Conservation (phyloP, 2,113 vertebrate species). For the Tychaedon coryphoeus region DNA sequence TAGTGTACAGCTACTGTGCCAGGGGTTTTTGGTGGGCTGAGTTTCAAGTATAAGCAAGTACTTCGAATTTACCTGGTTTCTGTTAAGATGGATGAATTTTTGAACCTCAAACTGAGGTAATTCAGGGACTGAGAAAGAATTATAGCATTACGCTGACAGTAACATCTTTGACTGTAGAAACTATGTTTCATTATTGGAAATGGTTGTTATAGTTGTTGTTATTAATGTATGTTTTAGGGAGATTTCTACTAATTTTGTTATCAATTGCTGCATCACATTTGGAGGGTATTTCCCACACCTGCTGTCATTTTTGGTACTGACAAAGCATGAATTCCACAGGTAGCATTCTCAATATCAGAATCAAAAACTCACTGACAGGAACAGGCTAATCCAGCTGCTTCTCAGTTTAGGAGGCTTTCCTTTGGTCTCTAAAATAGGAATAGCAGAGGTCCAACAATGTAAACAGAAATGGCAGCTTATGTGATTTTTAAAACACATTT, state of each 20-base stretch:
- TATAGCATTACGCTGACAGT: neutral
- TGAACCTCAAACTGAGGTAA: neutral
- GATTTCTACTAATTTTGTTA: neutral
- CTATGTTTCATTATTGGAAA: neutral
- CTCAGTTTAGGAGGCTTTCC: neutral
- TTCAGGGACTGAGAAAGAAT: neutral
- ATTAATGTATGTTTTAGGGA: neutral
- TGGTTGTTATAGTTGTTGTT: neutral
- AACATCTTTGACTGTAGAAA: neutral
- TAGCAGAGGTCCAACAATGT: neutral
- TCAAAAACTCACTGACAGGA: neutral
- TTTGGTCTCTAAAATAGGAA: neutral
- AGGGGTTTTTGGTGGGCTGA: neutral
- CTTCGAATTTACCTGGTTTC: neutral
- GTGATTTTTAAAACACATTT: neutral
- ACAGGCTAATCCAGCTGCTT: neutral
- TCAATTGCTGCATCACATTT: neutral
- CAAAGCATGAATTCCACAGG: neutral
- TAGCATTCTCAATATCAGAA: neutral
- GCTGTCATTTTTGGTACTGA: neutral
- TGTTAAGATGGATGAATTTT: neutral
- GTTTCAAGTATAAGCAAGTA: neutral
- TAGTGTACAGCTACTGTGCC: accelerated
- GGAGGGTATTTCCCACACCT: neutral
- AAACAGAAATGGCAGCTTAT: neutral